Evolutionary conservation across 2,797 vertebrate genomes (phyloP).

Genomic region (Falco rusticolus): DNA sequence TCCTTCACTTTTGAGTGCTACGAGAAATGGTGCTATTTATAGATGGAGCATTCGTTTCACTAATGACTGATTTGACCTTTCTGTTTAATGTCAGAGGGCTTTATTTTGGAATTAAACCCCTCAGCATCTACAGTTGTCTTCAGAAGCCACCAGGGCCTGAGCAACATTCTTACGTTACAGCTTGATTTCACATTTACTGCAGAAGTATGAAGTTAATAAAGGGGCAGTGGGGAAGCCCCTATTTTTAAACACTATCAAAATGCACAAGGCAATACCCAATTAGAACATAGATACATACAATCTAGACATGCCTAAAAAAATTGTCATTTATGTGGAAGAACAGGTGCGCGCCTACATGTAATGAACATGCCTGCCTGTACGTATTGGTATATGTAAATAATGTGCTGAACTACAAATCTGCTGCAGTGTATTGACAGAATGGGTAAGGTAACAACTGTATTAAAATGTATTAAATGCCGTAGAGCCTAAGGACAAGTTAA

Average conservation of each 20-base stretch:
- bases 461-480: not conserved
- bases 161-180: not conserved
- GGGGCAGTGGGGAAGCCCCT: not conserved
- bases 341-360: not conserved
- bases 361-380: not conserved
- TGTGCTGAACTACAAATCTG: not conserved
- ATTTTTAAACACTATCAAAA: not conserved
- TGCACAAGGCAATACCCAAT: not conserved
- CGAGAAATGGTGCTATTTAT: constrained; percentile 51
- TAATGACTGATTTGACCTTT: constrained; percentile 65
- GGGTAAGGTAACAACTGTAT: not conserved
- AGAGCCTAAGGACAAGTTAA: not conserved
- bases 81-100: constrained; percentile 68
- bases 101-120: constrained; percentile 18
- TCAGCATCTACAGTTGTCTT: not conserved
- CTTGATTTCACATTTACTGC: not conserved
- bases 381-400: not conserved
- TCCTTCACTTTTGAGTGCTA: not conserved
- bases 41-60: constrained; percentile 41
- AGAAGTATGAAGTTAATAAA: not conserved
- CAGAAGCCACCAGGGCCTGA: not conserved
- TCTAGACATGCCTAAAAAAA: not conserved
- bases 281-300: rapidly evolving
- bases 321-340: not conserved
- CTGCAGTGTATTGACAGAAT: not conserved